Evolutionary conservation across 2,888 invertebrate genomes (phyloP), one percentile per base, ranked within the genome.

Genomic region (Rhyacophila evoluta): DNA sequence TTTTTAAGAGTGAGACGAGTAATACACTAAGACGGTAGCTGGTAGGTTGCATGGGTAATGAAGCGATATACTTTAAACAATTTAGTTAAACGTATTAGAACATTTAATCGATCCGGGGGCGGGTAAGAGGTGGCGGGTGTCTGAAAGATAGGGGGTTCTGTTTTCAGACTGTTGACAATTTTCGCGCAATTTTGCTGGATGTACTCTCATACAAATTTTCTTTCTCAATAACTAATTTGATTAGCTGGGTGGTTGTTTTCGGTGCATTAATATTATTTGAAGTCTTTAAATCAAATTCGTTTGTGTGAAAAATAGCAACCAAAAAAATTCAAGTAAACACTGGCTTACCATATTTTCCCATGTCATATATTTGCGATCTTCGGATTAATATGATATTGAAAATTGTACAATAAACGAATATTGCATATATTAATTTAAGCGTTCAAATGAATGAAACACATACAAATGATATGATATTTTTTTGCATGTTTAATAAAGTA

Each of bases 21-120:
- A 29, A 27, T 72, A 19, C 15, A 72, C 33, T 36, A 72, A 72
- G 72, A 72, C 37, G 36, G 72, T 72, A 38, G 72, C 55, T 29
- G 25, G 37, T 37, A 55, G 55, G 69, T 73, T 69, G 77, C 67
- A 76, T 75, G 79, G 87, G 89, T 90, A 90, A 90, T 89, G 88
- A 89, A 89, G 89, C 90, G 89, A 89, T 89, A 89, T 89, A 89
- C 89, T 89, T 90, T 90, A 90, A 90, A 90, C 90, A 89, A 90
- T 90, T 90, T 89, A 89, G 89, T 89, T 89, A 89, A 90, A 89
- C 89, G 89, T 89, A 89, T 89, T 89, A 89, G 89, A 89, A 89
- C 89, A 89, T 89, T 89, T 89, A 89, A 89, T 81, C 81, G 82
- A 81, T 81, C 80, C 41, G 79, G 70, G 67, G 55, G 74, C 55